These are phyloP conservation scores for Felis catus DNA, from an alignment of 2,113 vertebrate genomes.

Conservation along the genomic window DNA sequence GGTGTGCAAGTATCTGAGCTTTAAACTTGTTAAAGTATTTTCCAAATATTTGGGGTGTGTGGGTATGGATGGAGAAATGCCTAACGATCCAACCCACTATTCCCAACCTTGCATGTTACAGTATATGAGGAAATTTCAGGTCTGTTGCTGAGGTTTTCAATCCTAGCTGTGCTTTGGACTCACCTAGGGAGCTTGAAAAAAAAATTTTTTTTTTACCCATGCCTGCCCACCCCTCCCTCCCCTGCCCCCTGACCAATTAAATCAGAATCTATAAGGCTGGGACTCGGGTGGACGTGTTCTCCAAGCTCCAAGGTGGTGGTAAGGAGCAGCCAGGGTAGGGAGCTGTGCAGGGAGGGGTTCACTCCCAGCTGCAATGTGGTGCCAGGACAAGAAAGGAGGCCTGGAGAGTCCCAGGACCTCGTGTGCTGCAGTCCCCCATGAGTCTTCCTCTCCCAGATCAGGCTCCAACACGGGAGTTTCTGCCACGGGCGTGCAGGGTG, in stretches of 20 bases:
- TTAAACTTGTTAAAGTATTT: background rate
- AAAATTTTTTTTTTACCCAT: background rate
- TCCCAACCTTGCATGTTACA: background rate
- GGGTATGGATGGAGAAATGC: background rate
- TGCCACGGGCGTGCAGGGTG: background rate
- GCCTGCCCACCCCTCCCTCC: no score
- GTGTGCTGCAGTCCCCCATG: rapidly evolving
- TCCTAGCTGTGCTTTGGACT: background rate
- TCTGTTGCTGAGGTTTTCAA: background rate
- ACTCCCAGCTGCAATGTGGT: rapidly evolving
- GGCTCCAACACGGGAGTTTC: background rate
- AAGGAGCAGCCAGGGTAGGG: background rate
- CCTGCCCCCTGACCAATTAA: no score
- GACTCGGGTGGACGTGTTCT: background rate
- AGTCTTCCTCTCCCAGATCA: background rate
- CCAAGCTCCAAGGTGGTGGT: background rate
- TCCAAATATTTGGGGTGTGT: background rate
- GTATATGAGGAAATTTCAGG: background rate
- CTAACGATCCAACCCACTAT: rapidly evolving
- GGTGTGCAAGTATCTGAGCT: background rate
- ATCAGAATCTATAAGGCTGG: background rate
- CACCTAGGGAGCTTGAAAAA: background rate
- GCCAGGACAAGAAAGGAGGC: background rate
- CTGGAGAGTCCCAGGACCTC: rapidly evolving
- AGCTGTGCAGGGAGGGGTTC: background rate